A percentile compares a stretch with the other conserved stretches of the same genome.
Conservation (phyloP, 2,113 vertebrate genomes). For the Chrysemys picta region DNA sequence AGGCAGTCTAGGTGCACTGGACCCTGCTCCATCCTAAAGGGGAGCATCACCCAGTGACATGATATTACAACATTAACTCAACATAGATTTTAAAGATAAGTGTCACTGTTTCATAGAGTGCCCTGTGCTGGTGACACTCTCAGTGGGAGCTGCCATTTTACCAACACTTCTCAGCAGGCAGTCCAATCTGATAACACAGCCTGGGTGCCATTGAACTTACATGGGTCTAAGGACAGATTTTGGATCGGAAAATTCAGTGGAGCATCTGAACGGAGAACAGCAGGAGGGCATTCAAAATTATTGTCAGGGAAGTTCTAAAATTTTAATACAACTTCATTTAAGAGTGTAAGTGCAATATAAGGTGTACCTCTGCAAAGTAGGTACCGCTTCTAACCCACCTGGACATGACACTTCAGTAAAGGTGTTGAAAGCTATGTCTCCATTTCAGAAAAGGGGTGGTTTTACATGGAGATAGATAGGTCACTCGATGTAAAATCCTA, state of each 20-base stretch:
- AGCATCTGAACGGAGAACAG: background rate
- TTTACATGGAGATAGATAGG: background rate
- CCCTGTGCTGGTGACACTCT: background rate
- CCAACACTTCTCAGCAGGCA: background rate
- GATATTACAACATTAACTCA: background rate
- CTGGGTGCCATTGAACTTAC: background rate
- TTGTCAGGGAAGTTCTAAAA: background rate
- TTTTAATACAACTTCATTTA: background rate
- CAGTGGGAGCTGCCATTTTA: background rate
- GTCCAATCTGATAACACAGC: background rate
- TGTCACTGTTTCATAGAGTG: background rate
- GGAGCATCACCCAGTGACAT: background rate
- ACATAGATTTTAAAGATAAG: fast-evolving
- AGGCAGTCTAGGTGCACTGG: background rate
- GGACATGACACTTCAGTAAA: background rate
- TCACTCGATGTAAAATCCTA: background rate
- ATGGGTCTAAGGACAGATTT: fast-evolving
- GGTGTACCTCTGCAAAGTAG: background rate
- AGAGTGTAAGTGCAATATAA: background rate
- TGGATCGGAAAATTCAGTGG: background rate
- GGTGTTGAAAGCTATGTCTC: background rate
- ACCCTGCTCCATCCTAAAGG: background rate
- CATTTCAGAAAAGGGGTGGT: background rate
- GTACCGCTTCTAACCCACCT: background rate
- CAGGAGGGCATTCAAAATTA: background rate